Evolutionary conservation across 2,113 vertebrate species (phyloP).

Genomic region (Struthio camelus): DNA sequence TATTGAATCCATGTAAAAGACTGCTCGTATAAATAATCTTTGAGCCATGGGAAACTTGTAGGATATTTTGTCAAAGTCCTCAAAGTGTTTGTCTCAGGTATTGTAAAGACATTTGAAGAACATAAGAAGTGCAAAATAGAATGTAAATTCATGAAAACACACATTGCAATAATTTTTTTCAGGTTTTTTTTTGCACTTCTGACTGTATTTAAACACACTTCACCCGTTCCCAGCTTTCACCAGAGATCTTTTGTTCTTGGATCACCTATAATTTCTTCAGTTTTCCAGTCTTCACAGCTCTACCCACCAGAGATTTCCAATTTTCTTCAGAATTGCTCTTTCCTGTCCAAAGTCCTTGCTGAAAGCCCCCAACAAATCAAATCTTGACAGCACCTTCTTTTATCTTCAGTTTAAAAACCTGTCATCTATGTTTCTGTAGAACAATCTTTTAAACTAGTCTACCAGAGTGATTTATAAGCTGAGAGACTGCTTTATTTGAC

Average conservation of each 20-base stretch:
- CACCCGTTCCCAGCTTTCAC: not conserved
- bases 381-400: conserved; percentile 49
- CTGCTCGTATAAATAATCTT: conserved; percentile 23
- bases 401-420: conserved; percentile 57
- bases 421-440: conserved; percentile 38
- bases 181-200: not conserved
- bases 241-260: not conserved
- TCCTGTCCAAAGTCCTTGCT: conserved; percentile 5
- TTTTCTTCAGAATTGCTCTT: not conserved
- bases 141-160: not conserved
- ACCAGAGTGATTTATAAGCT: conserved; percentile 55
- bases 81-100: not conserved
- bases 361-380: conserved; percentile 50
- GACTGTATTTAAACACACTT: not conserved
- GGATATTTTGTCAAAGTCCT: conserved; percentile 6
- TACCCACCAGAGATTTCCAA: not conserved
- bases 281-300: not conserved
- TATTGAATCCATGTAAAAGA: conserved; percentile 43
- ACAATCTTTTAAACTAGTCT: conserved; percentile 40
- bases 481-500: conserved; percentile 40
- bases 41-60: conserved; percentile 11
- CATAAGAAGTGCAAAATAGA: not conserved
- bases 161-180: not conserved
- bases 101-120: not conserved
- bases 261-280: not conserved